A percentile compares a stretch with the other conserved stretches of the same genome.
Conservation (phyloP, 2,888 invertebrate genomes). For the Lapara coniferarum region DNA sequence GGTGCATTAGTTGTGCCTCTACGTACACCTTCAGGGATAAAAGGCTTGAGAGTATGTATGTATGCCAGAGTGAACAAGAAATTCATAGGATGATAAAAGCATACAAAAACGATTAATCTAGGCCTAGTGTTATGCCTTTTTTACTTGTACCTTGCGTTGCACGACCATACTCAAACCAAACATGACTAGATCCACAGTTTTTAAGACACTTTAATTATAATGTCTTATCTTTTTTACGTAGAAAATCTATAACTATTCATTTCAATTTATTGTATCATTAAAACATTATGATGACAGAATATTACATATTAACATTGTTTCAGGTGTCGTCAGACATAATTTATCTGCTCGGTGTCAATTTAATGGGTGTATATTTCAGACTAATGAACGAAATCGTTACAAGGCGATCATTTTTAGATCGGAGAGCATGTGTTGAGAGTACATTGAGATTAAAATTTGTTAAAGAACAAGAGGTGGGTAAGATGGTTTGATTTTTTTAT, state of each 20-base stretch:
- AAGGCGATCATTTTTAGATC: constrained; percentile 93
- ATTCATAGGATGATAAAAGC: too few species aligned
- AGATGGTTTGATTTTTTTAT: not conserved
- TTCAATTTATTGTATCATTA: not conserved
- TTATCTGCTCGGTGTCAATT: constrained; percentile 89
- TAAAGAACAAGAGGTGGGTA: constrained; percentile 90
- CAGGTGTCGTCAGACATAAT: constrained; percentile 88
- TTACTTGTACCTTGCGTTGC: too few species aligned
- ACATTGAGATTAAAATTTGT: constrained; percentile 92
- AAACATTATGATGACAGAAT: not conserved
- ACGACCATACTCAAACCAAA: too few species aligned
- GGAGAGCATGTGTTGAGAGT: constrained; percentile 93
- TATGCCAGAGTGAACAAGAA: too few species aligned
- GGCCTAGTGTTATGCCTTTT: too few species aligned
- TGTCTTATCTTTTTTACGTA: not conserved
- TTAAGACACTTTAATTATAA: too few species aligned
- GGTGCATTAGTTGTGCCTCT: too few species aligned
- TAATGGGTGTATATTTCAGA: constrained; percentile 94
- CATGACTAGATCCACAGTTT: too few species aligned
- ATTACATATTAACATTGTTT: constrained; percentile 42
- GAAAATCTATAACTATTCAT: not conserved
- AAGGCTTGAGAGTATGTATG: too few species aligned
- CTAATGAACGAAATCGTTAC: constrained; percentile 95
- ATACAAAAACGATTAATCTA: too few species aligned
- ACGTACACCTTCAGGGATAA: too few species aligned